A percentile compares a stretch with the other conserved stretches of the same genome.
These are phyloP conservation scores for Drosophila rufa DNA, from an alignment of 1,140 invertebrate genomes.

Conservation along the genomic window DNA sequence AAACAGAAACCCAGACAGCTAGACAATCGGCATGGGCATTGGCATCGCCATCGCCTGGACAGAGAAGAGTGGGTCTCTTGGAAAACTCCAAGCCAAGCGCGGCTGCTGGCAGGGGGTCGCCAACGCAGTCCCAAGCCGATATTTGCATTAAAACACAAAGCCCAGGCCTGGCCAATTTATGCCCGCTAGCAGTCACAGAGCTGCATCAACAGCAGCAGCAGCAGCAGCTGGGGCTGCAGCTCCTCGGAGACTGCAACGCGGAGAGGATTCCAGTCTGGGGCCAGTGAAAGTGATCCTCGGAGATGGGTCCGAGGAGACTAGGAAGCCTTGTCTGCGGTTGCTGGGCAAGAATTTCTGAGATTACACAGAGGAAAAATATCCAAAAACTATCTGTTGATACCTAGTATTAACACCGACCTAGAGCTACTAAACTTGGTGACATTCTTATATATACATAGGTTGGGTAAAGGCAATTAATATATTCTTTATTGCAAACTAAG, in stretches of 20 bases:
- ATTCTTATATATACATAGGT: too few species aligned
- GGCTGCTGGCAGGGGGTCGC: constrained; percentile 53
- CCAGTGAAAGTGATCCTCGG: constrained; percentile 71
- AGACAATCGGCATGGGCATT: constrained; percentile 66
- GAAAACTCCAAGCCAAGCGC: constrained; percentile 3
- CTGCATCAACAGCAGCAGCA: constrained; percentile 26
- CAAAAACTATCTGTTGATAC: not conserved
- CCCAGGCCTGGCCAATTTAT: constrained; percentile 74
- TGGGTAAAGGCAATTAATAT: too few species aligned
- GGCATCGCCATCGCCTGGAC: constrained; percentile 53
- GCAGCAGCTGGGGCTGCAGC: constrained; percentile 13
- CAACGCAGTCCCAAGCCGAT: constrained; percentile 72
- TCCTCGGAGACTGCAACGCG: not conserved
- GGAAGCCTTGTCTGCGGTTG: constrained; percentile 26
- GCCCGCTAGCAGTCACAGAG: constrained; percentile 54
- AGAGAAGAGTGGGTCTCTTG: constrained; percentile 27
- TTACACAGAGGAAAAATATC: constrained; percentile 9
- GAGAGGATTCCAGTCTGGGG: not conserved
- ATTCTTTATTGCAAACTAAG: not conserved
- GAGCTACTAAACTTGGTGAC: too few species aligned
- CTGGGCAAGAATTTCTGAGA: constrained; percentile 15
- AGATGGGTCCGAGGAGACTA: constrained; percentile 21
- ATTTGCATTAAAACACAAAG: constrained; percentile 81
- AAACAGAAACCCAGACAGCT: constrained; percentile 32
- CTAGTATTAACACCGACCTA: too few species aligned